A percentile compares a stretch with the other conserved stretches of the same genome.
Evolutionary conservation across 2,888 invertebrate genomes (phyloP).

Genomic region (Hirudinaria manillensis): DNA sequence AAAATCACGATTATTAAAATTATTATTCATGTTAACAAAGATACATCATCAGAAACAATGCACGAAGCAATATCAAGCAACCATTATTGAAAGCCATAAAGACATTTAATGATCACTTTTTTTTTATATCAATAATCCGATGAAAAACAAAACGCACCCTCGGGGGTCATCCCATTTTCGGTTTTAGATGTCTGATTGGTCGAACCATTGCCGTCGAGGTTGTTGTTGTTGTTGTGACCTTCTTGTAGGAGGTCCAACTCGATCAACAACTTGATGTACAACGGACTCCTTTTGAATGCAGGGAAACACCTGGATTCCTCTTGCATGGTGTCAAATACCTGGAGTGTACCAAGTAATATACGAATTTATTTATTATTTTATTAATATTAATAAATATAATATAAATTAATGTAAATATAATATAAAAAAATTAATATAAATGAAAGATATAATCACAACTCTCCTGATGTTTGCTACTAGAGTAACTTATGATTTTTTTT

Average conservation of each 20-base stretch:
- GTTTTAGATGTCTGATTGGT: background rate
- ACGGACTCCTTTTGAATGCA: conserved; percentile 64
- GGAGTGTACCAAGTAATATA: background rate
- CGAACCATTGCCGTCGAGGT: background rate
- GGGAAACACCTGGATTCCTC: conserved; percentile 56
- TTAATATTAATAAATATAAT: no score
- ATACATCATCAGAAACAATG: background rate
- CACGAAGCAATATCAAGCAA: background rate
- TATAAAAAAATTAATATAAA: no score
- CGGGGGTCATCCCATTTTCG: background rate
- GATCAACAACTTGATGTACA: conserved; percentile 67
- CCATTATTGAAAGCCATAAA: background rate
- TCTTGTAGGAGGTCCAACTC: conserved; percentile 60
- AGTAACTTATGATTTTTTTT: no score
- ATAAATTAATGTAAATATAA: no score
- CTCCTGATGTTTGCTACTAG: no score
- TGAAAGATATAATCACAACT: no score
- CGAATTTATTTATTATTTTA: background rate
- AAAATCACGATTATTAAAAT: no score
- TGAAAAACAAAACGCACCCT: background rate
- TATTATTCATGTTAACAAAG: background rate
- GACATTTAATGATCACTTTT: background rate
- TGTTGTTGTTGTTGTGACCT: background rate
- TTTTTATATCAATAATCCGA: background rate
- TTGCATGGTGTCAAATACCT: conserved; percentile 55